phyloP scores from a whole-genome alignment of 2,888 invertebrate species.

The Epinotia bilunana region DNA sequence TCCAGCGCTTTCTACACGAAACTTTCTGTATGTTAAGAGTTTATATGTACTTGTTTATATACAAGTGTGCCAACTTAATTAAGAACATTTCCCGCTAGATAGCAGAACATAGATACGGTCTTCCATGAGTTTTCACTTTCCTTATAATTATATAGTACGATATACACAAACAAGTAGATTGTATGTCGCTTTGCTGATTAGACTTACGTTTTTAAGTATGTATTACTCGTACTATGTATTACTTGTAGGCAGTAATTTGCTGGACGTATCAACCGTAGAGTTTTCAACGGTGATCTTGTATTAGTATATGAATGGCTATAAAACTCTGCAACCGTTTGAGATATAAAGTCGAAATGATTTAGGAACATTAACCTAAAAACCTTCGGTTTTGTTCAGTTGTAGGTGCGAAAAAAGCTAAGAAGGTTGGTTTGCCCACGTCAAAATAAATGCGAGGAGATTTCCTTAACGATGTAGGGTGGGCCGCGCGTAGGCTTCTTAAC shows the following conservation, averaged over 20 bases:
- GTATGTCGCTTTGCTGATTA: not conserved
- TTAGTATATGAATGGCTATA: conserved; percentile 11
- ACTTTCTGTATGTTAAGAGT: conserved; percentile 10
- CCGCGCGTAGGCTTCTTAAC: conserved; percentile 32
- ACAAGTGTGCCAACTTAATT: not conserved
- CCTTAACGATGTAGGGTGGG: conserved; percentile 32
- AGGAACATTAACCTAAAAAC: conserved; percentile 35
- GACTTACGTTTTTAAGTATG: not conserved
- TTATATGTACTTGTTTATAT: not conserved
- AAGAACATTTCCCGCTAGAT: not conserved
- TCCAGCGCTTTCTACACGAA: not conserved
- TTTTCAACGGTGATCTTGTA: not conserved
- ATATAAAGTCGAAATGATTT: conserved; percentile 30
- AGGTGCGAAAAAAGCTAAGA: conserved; percentile 39
- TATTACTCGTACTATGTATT: not conserved
- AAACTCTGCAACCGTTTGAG: conserved; percentile 7
- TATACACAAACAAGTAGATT: not conserved
- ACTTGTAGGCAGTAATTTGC: no score
- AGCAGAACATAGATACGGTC: not conserved
- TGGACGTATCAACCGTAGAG: no score
- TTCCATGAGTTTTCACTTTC: not conserved
- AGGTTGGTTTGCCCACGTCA: conserved; percentile 34
- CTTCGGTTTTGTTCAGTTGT: conserved; percentile 36
- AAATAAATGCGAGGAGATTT: conserved; percentile 38
- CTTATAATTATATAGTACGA: not conserved